These are phyloP conservation scores for Pachydiplax longipennis DNA, from an alignment of 2,888 invertebrate genomes.

Conservation along the genomic window DNA sequence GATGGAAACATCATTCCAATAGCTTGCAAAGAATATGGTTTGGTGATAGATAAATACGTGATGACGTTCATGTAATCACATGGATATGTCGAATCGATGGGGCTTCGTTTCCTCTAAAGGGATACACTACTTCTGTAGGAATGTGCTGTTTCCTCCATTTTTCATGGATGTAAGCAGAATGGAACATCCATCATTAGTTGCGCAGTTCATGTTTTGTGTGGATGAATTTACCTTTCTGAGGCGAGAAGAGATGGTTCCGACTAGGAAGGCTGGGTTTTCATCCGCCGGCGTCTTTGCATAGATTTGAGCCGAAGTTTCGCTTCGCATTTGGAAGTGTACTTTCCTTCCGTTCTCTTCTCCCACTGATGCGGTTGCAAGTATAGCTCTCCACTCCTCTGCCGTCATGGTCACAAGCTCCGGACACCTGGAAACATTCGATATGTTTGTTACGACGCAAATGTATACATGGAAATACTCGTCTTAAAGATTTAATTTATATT, in stretches of 20 bases:
- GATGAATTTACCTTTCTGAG: conserved; percentile 9
- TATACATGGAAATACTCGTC: no score
- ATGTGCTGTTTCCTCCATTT: no score
- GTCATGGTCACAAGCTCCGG: conserved; percentile 48
- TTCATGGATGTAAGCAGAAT: no score
- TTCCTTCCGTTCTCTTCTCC: conserved; percentile 46
- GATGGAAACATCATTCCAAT: no score
- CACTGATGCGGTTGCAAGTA: conserved; percentile 47
- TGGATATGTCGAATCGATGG: no score
- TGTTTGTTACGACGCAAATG: no score
- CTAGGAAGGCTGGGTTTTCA: conserved; percentile 14
- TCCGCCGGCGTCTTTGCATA: conserved; percentile 13
- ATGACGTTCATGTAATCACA: no score
- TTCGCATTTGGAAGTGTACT: conserved; percentile 29
- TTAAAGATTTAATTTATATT: no score
- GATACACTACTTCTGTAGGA: no score
- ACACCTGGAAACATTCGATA: conserved; percentile 45
- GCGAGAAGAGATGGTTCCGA: not conserved
- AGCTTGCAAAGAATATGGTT: no score
- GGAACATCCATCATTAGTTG: not conserved
- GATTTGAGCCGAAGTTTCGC: conserved; percentile 12
- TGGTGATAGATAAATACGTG: no score
- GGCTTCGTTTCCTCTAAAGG: no score
- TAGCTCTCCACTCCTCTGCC: conserved; percentile 49
- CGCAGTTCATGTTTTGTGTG: not conserved